Conservation (phyloP, 2,113 vertebrate species). For the Serilophus lunatus region DNA sequence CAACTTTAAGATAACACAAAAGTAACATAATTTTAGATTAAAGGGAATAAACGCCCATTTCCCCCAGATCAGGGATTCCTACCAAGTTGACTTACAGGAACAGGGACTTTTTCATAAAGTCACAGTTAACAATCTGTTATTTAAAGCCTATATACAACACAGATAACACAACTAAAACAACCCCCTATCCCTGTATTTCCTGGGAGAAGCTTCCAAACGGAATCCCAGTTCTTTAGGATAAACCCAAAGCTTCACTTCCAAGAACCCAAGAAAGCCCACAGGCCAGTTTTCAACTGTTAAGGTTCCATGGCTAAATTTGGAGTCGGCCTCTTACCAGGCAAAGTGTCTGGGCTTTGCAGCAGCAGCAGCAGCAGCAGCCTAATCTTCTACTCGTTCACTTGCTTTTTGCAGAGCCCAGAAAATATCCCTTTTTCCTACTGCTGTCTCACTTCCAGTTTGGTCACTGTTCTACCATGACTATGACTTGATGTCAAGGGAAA, state of each 20-base stretch:
- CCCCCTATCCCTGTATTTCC: accelerated
- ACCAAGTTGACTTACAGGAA: neutral
- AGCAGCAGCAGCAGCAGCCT: neutral
- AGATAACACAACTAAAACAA: neutral
- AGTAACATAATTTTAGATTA: neutral
- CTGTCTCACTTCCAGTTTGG: neutral
- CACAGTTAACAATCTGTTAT: neutral
- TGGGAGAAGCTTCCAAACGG: neutral
- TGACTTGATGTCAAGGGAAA: neutral
- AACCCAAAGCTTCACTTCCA: neutral
- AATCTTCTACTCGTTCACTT: neutral
- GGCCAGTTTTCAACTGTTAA: neutral
- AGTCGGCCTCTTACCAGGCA: neutral
- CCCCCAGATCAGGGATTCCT: neutral
- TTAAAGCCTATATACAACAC: neutral
- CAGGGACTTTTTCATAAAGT: neutral
- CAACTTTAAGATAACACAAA: neutral
- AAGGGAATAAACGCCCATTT: neutral
- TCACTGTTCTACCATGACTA: neutral
- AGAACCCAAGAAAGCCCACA: neutral
- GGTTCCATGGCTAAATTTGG: too few species aligned
- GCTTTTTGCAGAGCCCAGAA: neutral
- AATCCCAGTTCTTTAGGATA: neutral
- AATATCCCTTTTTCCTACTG: neutral
- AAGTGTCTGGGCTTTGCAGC: neutral